Conservation (phyloP, 2,888 invertebrate species). For the Yponomeuta evonymella region DNA sequence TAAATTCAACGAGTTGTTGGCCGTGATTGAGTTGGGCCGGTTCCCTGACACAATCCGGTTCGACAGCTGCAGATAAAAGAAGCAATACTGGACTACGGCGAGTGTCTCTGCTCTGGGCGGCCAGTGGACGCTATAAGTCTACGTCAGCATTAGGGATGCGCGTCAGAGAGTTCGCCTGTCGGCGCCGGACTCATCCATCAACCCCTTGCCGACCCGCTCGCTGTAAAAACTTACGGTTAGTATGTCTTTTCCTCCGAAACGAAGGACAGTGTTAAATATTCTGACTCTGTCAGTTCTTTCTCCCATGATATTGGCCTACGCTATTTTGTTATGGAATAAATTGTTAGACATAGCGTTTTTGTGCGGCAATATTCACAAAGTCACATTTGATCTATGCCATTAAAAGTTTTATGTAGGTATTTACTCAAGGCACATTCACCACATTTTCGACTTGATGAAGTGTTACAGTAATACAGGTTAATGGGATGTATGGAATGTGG, state of each 20-base stretch:
- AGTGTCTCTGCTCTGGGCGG: not conserved
- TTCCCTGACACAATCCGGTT: not conserved
- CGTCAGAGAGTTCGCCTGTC: conserved; percentile 53
- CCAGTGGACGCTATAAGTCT: conserved; percentile 30
- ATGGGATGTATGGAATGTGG: not conserved
- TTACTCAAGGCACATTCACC: not conserved
- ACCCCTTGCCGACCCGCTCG: conserved; percentile 40
- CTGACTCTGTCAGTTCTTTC: not conserved
- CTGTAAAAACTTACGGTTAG: not conserved
- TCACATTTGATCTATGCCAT: not conserved
- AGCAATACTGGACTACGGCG: not conserved
- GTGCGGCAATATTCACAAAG: not conserved
- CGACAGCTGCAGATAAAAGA: not conserved
- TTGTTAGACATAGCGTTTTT: not conserved
- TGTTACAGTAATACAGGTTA: not conserved
- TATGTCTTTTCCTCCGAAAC: not conserved
- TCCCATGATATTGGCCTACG: not conserved
- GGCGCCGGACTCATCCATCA: conserved; percentile 56
- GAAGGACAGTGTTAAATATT: not conserved
- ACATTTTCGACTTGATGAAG: not conserved
- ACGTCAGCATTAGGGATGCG: conserved; percentile 50
- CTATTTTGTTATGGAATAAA: not conserved
- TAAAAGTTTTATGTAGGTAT: not conserved
- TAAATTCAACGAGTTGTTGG: conserved; percentile 1
- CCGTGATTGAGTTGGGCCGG: not conserved